Evolutionary conservation across 2,888 invertebrate species (phyloP).

Genomic region (Xestobium rufovillosum): DNA sequence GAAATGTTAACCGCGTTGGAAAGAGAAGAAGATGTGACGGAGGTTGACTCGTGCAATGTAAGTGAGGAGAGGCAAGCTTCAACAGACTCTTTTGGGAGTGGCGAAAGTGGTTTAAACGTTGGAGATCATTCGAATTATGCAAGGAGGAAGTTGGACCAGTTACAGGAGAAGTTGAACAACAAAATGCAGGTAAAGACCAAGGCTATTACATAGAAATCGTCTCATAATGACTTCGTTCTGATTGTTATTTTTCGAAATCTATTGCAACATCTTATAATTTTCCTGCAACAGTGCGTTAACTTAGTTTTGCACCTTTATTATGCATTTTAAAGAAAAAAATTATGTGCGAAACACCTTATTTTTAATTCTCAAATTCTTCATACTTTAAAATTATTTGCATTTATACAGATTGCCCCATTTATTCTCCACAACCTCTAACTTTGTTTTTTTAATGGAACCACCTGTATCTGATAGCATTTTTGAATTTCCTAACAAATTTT

Average conservation of each 20-base stretch:
- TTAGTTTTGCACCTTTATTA: no score
- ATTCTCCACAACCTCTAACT: no score
- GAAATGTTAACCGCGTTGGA: slow-evolving; percentile 61
- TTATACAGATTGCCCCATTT: no score
- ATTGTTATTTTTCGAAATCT: slow-evolving; percentile 4
- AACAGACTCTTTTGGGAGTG: slow-evolving; percentile 49
- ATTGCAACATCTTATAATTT: slow-evolving; percentile 7
- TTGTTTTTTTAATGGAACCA: no score
- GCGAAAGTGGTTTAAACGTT: slow-evolving; percentile 53
- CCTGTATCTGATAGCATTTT: no score
- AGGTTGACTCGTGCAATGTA: slow-evolving; percentile 42
- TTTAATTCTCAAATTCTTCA: no score
- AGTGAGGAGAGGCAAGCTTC: slow-evolving; percentile 52
- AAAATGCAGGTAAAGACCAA: slow-evolving; percentile 59
- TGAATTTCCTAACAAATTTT: no score
- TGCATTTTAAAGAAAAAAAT: no score
- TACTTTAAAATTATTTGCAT: no score
- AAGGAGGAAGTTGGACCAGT: slow-evolving; percentile 69
- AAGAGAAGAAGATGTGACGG: slow-evolving; percentile 47
- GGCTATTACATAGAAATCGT: slow-evolving; percentile 9
- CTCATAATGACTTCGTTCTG: slow-evolving; percentile 5
- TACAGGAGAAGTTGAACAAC: slow-evolving; percentile 77
- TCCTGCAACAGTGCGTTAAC: no score
- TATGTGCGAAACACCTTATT: no score
- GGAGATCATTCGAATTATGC: slow-evolving; percentile 79